Evolutionary conservation across 1,140 invertebrate species (phyloP).

Genomic region (Probaryconus sp.): DNA sequence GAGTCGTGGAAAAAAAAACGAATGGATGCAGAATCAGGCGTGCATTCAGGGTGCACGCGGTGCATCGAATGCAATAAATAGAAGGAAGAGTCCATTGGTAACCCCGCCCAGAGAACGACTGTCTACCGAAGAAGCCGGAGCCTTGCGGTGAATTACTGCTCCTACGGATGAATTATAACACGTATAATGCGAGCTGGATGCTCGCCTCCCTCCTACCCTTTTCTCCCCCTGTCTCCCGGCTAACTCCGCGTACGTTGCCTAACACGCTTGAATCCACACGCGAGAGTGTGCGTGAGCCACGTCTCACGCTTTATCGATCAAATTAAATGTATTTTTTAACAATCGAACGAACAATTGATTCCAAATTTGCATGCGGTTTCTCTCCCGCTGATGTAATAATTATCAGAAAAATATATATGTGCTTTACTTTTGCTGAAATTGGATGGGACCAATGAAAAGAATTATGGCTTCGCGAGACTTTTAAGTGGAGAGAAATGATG

Average conservation of each 20-base stretch:
- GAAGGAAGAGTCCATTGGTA: conserved; percentile 61
- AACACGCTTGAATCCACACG: not conserved
- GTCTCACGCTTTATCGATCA: conserved; percentile 4
- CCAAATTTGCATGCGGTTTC: no score
- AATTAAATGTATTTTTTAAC: not conserved
- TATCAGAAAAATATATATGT: no score
- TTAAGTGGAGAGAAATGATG: no score
- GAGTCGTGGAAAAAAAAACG: not conserved
- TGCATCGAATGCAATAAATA: conserved; percentile 65
- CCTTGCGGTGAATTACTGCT: conserved; percentile 69
- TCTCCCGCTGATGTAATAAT: no score
- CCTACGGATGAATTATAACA: conserved; percentile 71
- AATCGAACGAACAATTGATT: no score
- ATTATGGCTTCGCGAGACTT: no score
- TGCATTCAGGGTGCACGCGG: conserved; percentile 1
- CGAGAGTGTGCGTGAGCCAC: conserved; percentile 4
- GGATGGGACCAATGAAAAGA: no score
- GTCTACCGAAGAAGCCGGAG: conserved; percentile 69
- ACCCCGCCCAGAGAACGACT: conserved; percentile 67
- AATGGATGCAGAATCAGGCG: not conserved
- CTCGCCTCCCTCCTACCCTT: conserved; percentile 6
- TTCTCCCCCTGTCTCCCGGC: no score
- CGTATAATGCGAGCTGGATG: conserved; percentile 71
- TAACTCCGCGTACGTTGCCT: no score
- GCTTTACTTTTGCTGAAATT: no score